phyloP scores from a whole-genome alignment of 2,888 invertebrate species.

The Fissipunctia ypsillon region DNA sequence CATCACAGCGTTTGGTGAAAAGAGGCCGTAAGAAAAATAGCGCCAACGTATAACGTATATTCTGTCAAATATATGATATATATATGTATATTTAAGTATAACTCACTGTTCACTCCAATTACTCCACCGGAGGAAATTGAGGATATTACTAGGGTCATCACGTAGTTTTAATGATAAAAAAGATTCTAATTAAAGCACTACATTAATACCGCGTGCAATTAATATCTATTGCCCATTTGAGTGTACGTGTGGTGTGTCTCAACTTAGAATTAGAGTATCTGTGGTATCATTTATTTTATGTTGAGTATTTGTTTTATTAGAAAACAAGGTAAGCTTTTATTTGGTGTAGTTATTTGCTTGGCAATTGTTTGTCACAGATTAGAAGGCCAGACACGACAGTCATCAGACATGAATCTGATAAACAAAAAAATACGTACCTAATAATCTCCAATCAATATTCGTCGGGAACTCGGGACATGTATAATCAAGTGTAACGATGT shows the following conservation, averaged over 20 bases:
- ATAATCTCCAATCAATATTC: slow-evolving; percentile 45
- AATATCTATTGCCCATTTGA: slow-evolving; percentile 64
- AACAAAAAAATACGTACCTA: slow-evolving; percentile 28
- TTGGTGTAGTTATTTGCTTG: neutral
- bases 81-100: slow-evolving; percentile 26
- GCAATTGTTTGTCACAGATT: slow-evolving; percentile 27
- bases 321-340: slow-evolving; percentile 3
- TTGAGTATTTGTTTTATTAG: slow-evolving; percentile 15
- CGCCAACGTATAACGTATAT: slow-evolving; percentile 67
- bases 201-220: slow-evolving; percentile 50
- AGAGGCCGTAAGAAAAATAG: slow-evolving; percentile 71
- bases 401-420: slow-evolving; percentile 24
- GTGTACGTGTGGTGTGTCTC: slow-evolving; percentile 45
- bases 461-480: slow-evolving; percentile 34
- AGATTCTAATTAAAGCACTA: slow-evolving; percentile 57
- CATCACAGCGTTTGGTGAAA: slow-evolving; percentile 32
- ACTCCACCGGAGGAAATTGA: slow-evolving; percentile 67
- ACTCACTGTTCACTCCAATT: slow-evolving; percentile 75
- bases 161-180: slow-evolving; percentile 57
- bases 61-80: slow-evolving; percentile 69
- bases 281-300: slow-evolving; percentile 41
- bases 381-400: slow-evolving; percentile 25
- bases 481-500: slow-evolving; percentile 65
- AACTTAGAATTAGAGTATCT: slow-evolving; percentile 37
- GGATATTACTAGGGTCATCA: slow-evolving; percentile 75